Evolutionary conservation across 2,113 vertebrate genomes (phyloP).

Genomic region (Rana temporaria): DNA sequence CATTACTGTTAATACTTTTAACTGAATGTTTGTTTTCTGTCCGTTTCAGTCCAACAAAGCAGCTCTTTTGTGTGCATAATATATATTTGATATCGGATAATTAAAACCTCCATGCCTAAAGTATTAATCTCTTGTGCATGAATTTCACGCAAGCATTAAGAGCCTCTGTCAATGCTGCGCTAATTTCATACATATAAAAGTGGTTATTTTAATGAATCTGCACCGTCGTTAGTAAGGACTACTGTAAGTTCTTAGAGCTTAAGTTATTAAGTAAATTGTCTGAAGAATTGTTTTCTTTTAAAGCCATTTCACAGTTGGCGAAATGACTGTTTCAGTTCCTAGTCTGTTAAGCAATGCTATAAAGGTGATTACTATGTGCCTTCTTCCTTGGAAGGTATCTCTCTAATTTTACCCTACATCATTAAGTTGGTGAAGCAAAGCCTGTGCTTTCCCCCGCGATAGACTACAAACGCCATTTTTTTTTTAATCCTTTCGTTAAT

Average conservation of each 20-base stretch:
- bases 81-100: constrained; percentile 21
- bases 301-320: constrained; percentile 57
- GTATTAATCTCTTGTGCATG: constrained; percentile 26
- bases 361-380: constrained; percentile 55
- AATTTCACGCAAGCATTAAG: constrained; percentile 29
- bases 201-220: constrained; percentile 45
- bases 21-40: constrained; percentile 2
- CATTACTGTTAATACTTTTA: constrained; percentile 7
- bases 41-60: constrained; percentile 21
- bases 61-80: constrained; percentile 5
- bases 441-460: constrained; percentile 18
- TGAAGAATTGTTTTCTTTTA: constrained; percentile 57
- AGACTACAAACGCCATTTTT: constrained; percentile 31
- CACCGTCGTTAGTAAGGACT: constrained; percentile 31
- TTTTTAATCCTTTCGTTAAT: constrained; percentile 45
- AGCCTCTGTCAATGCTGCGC: constrained; percentile 33
- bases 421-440: constrained; percentile 55
- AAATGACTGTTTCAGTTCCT: constrained; percentile 56
- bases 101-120: constrained; percentile 35
- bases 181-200: constrained; percentile 44
- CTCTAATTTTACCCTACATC: constrained; percentile 57
- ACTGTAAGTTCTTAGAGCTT: constrained; percentile 50
- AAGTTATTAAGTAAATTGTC: constrained; percentile 56
- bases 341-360: constrained; percentile 57
- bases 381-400: constrained; percentile 56